Evolutionary conservation across 2,797 vertebrate genomes (phyloP).

Genomic region (Vultur gryphus): DNA sequence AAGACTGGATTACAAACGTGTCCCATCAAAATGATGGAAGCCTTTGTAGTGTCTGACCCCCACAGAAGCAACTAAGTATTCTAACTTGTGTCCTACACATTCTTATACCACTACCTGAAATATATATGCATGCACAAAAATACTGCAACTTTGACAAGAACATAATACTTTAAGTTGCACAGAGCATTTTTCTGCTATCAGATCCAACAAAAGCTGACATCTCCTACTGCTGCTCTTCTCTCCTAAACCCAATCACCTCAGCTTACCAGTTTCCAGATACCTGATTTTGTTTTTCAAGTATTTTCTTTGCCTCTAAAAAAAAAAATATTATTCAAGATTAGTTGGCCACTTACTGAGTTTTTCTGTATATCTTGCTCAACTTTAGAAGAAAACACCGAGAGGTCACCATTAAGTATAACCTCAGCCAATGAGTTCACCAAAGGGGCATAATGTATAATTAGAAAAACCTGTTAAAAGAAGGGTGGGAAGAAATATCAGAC

Average conservation of each 20-base stretch:
- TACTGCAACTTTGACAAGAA: background rate
- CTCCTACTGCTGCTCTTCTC: background rate
- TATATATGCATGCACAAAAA: background rate
- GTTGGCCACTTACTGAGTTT: slow-evolving; percentile 76
- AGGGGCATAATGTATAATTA: slow-evolving; percentile 94
- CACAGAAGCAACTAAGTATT: background rate
- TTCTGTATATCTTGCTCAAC: slow-evolving; percentile 78
- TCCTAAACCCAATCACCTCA: background rate
- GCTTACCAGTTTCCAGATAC: background rate
- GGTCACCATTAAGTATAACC: slow-evolving; percentile 93
- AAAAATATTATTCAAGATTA: background rate
- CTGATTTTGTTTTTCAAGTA: background rate
- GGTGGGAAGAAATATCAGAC: background rate
- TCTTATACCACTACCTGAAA: background rate
- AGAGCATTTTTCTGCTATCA: background rate
- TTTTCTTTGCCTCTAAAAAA: background rate
- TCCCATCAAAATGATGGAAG: background rate
- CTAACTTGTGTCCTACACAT: background rate
- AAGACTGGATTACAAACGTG: background rate
- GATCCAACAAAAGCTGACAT: background rate
- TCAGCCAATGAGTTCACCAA: slow-evolving; percentile 92
- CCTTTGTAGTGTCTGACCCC: background rate
- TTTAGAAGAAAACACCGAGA: slow-evolving; percentile 85
- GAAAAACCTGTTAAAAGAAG: slow-evolving; percentile 85
- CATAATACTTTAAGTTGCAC: background rate